A percentile compares a stretch with the other conserved stretches of the same genome.
These are phyloP conservation scores for Rhizoglyphus robini DNA, from an alignment of 1,140 invertebrate genomes.

Conservation along the genomic window DNA sequence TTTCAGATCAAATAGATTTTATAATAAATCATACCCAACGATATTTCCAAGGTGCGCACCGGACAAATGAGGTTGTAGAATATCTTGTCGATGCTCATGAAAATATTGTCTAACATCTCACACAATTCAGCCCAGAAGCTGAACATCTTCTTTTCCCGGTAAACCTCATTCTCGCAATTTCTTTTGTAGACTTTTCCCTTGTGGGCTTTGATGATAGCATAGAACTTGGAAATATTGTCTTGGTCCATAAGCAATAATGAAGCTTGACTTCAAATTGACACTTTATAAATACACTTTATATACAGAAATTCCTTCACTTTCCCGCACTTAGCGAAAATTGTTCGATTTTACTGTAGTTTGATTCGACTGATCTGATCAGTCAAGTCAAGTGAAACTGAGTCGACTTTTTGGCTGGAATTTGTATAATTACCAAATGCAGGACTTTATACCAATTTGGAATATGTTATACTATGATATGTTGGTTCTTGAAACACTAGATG, in stretches of 20 bases:
- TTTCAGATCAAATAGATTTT: background rate
- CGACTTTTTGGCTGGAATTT: too few species aligned
- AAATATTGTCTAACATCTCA: background rate
- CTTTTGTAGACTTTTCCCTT: background rate
- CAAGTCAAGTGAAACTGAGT: too few species aligned
- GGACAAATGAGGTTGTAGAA: background rate
- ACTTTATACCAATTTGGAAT: too few species aligned
- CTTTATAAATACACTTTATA: too few species aligned
- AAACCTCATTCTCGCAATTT: constrained; percentile 5
- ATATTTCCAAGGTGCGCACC: background rate
- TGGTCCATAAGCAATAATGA: too few species aligned
- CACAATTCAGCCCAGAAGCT: background rate
- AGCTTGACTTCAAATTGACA: too few species aligned
- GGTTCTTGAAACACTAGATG: too few species aligned
- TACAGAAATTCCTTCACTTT: background rate
- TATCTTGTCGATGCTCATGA: background rate
- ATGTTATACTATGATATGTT: too few species aligned
- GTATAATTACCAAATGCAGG: too few species aligned
- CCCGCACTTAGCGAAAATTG: background rate
- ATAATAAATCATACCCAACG: background rate
- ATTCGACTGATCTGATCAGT: background rate
- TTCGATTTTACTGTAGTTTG: background rate
- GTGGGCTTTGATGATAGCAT: background rate
- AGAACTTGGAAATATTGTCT: too few species aligned
- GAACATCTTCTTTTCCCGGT: background rate